phyloP scores from a whole-genome alignment of 2,797 vertebrate species.

The Echiichthys vipera region DNA sequence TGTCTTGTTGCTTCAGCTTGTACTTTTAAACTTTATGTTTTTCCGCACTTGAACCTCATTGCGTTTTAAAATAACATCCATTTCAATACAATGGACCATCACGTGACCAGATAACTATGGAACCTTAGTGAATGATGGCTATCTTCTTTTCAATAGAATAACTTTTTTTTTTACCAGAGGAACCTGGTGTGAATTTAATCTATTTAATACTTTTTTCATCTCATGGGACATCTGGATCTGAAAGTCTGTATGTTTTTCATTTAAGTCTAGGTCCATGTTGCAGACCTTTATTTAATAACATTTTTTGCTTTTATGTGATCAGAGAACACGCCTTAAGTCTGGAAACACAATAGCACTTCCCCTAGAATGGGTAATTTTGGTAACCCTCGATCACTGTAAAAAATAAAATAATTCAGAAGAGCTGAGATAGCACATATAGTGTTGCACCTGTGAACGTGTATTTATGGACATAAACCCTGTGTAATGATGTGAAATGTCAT shows the following conservation, averaged over 20 bases:
- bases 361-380: slow-evolving; percentile 31
- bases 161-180: neutral
- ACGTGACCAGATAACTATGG: neutral
- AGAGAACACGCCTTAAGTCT: no score
- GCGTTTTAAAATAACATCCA: slow-evolving; percentile 8
- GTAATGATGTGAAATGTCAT: slow-evolving; percentile 76
- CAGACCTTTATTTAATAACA: slow-evolving; percentile 7
- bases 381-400: slow-evolving; percentile 48
- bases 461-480: slow-evolving; percentile 70
- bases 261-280: slow-evolving; percentile 1
- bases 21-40: neutral
- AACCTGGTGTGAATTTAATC: slow-evolving; percentile 3
- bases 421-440: slow-evolving; percentile 60
- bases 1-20: slow-evolving; percentile 6
- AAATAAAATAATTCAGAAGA: slow-evolving; percentile 64
- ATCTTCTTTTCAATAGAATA: slow-evolving; percentile 3
- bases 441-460: slow-evolving; percentile 70
- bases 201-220: slow-evolving; percentile 8
- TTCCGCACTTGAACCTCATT: neutral
- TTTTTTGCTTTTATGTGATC: slow-evolving; percentile 9
- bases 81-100: neutral
- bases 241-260: neutral
- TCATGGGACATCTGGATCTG: slow-evolving; percentile 15
- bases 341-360: slow-evolving; percentile 35
- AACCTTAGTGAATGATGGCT: slow-evolving; percentile 1